phyloP scores from a whole-genome alignment of 2,113 vertebrate genomes.

The Poecilia latipinna region DNA sequence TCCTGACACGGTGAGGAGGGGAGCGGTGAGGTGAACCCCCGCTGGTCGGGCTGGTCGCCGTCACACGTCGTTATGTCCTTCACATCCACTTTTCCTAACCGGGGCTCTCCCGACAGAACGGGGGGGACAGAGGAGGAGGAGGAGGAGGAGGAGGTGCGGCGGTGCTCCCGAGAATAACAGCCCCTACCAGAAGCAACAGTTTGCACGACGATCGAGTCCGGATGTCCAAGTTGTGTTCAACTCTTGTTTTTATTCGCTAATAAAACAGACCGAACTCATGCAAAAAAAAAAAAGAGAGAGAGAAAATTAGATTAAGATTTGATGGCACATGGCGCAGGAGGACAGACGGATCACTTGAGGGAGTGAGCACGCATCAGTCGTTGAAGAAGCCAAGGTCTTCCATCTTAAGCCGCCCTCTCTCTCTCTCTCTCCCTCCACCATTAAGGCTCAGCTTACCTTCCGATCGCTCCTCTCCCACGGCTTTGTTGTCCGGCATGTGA shows the following conservation, averaged over 20 bases:
- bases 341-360: slow-evolving; percentile 13
- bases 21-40: slow-evolving; percentile 31
- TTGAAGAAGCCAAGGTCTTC: slow-evolving; percentile 60
- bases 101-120: not conserved
- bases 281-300: not conserved
- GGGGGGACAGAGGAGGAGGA: too few relatives aligned
- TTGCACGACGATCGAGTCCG: slow-evolving; percentile 60
- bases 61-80: slow-evolving; percentile 58
- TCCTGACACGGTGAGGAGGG: slow-evolving; percentile 19
- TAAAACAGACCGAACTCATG: not conserved
- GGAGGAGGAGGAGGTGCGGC: slow-evolving; percentile 40
- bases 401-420: slow-evolving; percentile 50
- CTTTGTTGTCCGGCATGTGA: slow-evolving; percentile 44
- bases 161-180: slow-evolving; percentile 34
- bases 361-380: slow-evolving; percentile 47
- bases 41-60: slow-evolving; percentile 37
- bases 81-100: slow-evolving; percentile 51
- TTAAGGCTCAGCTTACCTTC: slow-evolving; percentile 60
- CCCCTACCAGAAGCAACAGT: slow-evolving; percentile 70
- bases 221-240: slow-evolving; percentile 56
- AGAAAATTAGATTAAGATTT: not conserved
- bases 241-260: slow-evolving; percentile 14
- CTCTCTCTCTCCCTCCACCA: slow-evolving; percentile 28
- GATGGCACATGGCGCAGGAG: not conserved
- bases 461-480: slow-evolving; percentile 18